Conservation (phyloP, 2,888 invertebrate species). For the Unio pictorum region DNA sequence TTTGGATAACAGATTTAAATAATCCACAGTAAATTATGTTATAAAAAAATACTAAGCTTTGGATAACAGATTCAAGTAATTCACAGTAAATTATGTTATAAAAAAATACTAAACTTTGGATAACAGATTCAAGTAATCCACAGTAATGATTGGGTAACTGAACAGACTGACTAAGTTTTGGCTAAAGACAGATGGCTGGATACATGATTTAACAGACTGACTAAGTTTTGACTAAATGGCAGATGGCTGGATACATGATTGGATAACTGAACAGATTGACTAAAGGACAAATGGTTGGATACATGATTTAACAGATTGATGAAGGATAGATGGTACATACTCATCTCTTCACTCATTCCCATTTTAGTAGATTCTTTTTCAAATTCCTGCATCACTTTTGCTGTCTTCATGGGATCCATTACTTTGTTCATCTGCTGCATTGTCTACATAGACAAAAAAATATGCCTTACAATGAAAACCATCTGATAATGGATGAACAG, state of each 20-base stretch:
- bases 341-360: slow-evolving; percentile 97
- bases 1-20: neutral
- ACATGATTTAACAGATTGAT: neutral
- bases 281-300: neutral
- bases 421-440: slow-evolving; percentile 91
- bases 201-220: neutral
- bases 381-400: slow-evolving; percentile 87
- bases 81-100: no score
- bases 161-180: no score
- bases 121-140: no score
- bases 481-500: neutral
- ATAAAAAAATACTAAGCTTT: neutral
- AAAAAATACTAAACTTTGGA: neutral
- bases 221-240: no score
- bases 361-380: slow-evolving; percentile 87
- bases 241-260: no score
- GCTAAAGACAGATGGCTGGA: neutral
- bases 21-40: no score
- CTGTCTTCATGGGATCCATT: slow-evolving; percentile 88
- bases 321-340: slow-evolving; percentile 74
- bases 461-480: neutral
- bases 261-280: no score
- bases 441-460: slow-evolving; percentile 72
- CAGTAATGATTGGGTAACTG: no score
- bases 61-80: neutral